These are phyloP conservation scores for Heliconius congener DNA, from an alignment of 1,140 invertebrate species.

Conservation along the genomic window DNA sequence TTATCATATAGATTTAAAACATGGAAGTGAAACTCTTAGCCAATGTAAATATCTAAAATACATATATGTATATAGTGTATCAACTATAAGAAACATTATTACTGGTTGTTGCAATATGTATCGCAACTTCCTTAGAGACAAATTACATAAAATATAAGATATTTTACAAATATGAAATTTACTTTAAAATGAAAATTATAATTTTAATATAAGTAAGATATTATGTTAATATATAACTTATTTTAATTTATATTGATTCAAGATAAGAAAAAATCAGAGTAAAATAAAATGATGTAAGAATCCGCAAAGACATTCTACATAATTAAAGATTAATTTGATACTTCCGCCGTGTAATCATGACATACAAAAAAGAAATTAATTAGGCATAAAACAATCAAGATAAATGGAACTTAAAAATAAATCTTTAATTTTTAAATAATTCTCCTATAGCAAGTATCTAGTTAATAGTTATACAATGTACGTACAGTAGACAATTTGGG, in stretches of 20 bases:
- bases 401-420: not conserved
- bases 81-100: not conserved
- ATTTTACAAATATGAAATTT: not conserved
- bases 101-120: not conserved
- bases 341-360: not conserved
- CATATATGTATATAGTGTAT: no score
- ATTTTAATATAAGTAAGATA: not conserved
- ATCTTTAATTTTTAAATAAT: no score
- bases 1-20: no score
- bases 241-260: not conserved
- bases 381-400: not conserved
- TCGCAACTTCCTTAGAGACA: slow-evolving; percentile 2
- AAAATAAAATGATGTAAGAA: slow-evolving; percentile 8
- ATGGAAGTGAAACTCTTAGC: no score
- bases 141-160: not conserved
- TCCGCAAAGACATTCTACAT: not conserved
- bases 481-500: no score
- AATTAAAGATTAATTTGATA: not conserved
- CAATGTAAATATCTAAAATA: no score
- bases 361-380: not conserved
- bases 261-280: no score
- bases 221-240: not conserved
- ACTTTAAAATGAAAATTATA: not conserved
- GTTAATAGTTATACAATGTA: no score
- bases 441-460: no score